These are phyloP conservation scores for Caranx melampygus DNA, from an alignment of 2,113 vertebrate genomes.

Conservation along the genomic window DNA sequence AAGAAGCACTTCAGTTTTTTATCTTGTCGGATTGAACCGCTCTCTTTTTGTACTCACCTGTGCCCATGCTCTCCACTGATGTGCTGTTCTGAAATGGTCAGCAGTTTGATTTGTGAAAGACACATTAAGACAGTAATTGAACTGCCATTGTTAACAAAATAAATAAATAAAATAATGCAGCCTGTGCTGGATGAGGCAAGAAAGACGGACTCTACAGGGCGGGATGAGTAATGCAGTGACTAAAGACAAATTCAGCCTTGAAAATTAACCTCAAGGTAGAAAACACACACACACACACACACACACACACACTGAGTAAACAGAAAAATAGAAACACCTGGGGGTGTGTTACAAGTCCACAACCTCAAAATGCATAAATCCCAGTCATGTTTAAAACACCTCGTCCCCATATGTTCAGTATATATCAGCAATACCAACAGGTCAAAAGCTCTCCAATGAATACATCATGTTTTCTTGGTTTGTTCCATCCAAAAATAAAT, in stretches of 20 bases:
- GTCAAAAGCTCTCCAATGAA: background rate
- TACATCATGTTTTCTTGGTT: too few species aligned
- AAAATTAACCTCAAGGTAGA: background rate
- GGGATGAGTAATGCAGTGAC: constrained; percentile 6
- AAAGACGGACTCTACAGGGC: background rate
- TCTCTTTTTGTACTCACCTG: background rate
- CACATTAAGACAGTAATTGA: background rate
- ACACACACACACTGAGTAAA: background rate
- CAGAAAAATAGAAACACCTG: background rate
- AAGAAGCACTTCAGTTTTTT: constrained; percentile 35
- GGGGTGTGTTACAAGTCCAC: background rate
- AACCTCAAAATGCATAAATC: background rate
- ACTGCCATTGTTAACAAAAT: background rate
- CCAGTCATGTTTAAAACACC: too few species aligned
- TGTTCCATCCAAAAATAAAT: too few species aligned
- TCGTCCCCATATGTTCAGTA: background rate
- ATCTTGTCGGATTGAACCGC: constrained; percentile 7
- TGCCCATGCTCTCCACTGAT: background rate
- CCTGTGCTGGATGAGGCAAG: constrained; percentile 8
- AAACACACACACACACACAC: background rate
- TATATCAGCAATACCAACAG: background rate
- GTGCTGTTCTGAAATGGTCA: constrained; percentile 1
- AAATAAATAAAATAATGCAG: constrained; percentile 1
- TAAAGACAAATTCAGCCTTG: background rate
- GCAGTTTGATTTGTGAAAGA: constrained; percentile 28